A percentile compares a stretch with the other conserved stretches of the same genome.
Conservation (phyloP, 2,797 vertebrate genomes). For the Acestrorhynchus altus region DNA sequence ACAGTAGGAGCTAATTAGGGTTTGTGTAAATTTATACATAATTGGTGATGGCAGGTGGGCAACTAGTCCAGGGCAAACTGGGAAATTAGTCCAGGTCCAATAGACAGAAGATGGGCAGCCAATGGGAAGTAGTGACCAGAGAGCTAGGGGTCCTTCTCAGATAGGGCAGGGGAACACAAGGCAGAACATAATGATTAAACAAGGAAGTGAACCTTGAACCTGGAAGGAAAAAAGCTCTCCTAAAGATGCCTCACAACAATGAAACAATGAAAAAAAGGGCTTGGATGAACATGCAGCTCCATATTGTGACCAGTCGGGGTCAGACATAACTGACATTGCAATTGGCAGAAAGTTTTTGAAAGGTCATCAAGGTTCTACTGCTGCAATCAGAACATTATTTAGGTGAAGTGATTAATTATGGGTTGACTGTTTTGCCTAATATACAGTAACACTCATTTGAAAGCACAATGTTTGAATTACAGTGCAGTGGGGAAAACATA, state of each 20-base stretch:
- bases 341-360: neutral
- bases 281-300: neutral
- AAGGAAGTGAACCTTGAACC: too few species aligned
- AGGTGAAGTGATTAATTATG: neutral
- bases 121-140: too few species aligned
- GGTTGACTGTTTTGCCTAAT: neutral
- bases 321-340: neutral
- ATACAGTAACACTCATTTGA: neutral
- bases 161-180: too few species aligned
- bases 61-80: too few species aligned
- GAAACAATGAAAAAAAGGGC: neutral
- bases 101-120: too few species aligned
- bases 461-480: neutral
- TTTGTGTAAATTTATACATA: too few species aligned
- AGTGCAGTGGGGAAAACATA: neutral
- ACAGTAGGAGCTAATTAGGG: too few species aligned
- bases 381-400: neutral
- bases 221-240: constrained; percentile 10
- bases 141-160: too few species aligned
- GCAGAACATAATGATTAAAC: constrained; percentile 14
- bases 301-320: neutral
- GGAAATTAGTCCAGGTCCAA: too few species aligned
- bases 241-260: constrained; percentile 42
- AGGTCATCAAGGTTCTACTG: too few species aligned
- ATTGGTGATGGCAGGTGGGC: too few species aligned